These are phyloP conservation scores for Globia sparganii DNA, from an alignment of 2,888 invertebrate species.

Conservation along the genomic window DNA sequence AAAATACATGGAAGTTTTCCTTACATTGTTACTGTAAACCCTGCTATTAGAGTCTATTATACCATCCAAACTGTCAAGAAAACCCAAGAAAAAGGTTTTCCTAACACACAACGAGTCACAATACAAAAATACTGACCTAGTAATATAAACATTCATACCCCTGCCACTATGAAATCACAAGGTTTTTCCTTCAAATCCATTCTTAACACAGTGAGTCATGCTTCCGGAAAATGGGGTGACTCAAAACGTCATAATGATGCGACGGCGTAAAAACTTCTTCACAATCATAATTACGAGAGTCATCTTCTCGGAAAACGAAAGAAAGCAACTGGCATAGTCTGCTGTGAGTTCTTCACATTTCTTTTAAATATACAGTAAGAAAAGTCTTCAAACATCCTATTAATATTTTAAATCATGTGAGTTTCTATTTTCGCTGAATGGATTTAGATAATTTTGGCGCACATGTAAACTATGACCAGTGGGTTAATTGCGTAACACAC, in stretches of 20 bases:
- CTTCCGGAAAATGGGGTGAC: conserved; percentile 53
- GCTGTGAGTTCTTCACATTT: conserved; percentile 23
- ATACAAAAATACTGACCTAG: conserved; percentile 24
- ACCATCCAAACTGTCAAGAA: not conserved
- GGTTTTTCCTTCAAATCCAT: conserved; percentile 39
- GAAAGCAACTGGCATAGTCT: conserved; percentile 21
- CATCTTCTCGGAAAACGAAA: conserved; percentile 37
- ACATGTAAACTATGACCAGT: not conserved
- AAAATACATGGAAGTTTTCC: not conserved
- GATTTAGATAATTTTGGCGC: not conserved
- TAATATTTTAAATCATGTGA: not conserved
- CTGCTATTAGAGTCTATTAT: not conserved
- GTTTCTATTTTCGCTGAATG: not conserved
- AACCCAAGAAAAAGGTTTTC: not conserved
- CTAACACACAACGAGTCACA: conserved; percentile 9
- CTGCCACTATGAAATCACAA: conserved; percentile 20
- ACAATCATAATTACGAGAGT: conserved; percentile 38
- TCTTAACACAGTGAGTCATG: conserved; percentile 50
- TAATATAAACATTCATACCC: conserved; percentile 31
- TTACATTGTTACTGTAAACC: not conserved
- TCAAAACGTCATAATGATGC: conserved; percentile 51
- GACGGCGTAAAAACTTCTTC: conserved; percentile 44
- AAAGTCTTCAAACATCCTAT: not conserved
- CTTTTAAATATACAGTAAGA: conserved; percentile 16
- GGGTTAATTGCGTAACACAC: not conserved